Base-by-base conservation (phyloP, 2,888 invertebrate species). In the Patella caerulea region DNA sequence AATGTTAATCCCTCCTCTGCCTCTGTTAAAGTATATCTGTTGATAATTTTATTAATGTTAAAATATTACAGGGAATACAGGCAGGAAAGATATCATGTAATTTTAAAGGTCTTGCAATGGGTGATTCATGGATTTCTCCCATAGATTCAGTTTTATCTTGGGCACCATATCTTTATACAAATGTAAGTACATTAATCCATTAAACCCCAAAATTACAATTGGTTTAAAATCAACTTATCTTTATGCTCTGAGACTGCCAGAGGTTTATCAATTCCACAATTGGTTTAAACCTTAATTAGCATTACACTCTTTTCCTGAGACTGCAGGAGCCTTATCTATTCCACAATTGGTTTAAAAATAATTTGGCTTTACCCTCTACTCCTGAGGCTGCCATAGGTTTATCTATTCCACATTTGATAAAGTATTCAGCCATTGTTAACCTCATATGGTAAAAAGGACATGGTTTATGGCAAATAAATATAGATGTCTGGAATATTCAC, bases 101-200 rank as follows among this genome's bases (percentile, higher is more conserved):
- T 85, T 93, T 98, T 74, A 93, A 93, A 86, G 97, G 97, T 0
- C 94, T 97, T 34, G 95, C 94, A 0, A 93, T 97, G 91, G 97
- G 97, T 2, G 97, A 97, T 91, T 94, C 97, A 0, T 97, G 97
- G 97, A 96, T 97, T 81, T 95, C 95, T 2, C 96, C 97, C 0
- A 94, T 96, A 74, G 96, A 97, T 89, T 95, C 95, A 0, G 95
- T 96, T 0, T 92, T 95, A 55, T 95, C 95, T 0, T 97, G 97
- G 97, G 96, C 95, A 0, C 95, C 95, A 0, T 94, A 95, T 86
- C 93, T 97, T 12, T 93, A 95, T 52, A 94, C 94, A 19, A 94
- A 95, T 87, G 95, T 95, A 92, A 92, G 91, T 87, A 45, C 45
- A 45, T 9, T 45, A 45, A 45, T 7, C 45, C 45, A 45, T 9